Evolutionary conservation across 2,113 vertebrate species (phyloP).

Genomic region (Megatriorchis doriae): DNA sequence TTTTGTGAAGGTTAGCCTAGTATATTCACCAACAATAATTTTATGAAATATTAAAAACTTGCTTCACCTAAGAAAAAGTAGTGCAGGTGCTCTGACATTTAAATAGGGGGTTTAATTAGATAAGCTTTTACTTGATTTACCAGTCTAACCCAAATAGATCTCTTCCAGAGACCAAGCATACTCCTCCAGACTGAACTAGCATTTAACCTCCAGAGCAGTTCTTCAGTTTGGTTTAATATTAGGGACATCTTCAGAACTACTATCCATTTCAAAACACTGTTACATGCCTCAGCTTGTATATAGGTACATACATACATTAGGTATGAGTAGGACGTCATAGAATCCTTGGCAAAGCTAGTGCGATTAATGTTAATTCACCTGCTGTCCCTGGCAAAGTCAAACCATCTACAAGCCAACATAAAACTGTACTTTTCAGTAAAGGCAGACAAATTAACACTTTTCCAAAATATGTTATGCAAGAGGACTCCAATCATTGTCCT

Average conservation of each 20-base stretch:
- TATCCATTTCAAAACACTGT: constrained; percentile 5
- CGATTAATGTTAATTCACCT: background rate
- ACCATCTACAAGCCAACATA: background rate
- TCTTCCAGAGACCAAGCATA: background rate
- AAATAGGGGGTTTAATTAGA: background rate
- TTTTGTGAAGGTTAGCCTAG: background rate
- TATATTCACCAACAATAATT: background rate
- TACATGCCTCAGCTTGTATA: background rate
- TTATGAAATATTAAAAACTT: background rate
- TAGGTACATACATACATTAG: background rate
- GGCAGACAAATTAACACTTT: background rate
- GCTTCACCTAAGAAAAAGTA: background rate
- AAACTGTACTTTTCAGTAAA: background rate
- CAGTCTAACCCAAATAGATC: background rate
- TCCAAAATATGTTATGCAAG: background rate
- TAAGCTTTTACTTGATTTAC: background rate
- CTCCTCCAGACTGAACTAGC: background rate
- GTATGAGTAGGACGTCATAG: background rate
- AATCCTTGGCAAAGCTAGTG: background rate
- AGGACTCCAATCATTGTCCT: background rate
- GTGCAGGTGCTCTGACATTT: background rate
- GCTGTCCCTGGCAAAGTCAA: background rate
- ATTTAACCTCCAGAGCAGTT: background rate
- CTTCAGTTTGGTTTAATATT: background rate
- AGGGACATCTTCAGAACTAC: background rate